Conservation (phyloP, 2,113 vertebrate genomes). For the Odontophorus gujanensis region DNA sequence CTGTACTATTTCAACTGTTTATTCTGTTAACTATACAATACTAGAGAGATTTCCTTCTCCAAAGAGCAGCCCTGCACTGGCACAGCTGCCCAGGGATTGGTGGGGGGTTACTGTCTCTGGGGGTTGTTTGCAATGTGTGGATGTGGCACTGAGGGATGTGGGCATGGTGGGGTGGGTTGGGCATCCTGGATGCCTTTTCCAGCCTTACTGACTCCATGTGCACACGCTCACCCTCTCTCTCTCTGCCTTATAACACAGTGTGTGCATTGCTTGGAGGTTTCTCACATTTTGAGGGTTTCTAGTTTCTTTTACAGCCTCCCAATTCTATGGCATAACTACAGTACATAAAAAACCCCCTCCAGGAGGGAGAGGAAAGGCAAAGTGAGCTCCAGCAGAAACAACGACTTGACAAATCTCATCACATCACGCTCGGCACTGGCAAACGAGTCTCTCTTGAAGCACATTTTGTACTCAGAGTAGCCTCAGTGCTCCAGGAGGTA, state of each 20-base stretch:
- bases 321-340: background rate
- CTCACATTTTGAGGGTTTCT: background rate
- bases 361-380: background rate
- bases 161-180: no score
- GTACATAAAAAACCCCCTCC: background rate
- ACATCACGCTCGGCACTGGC: conserved; percentile 7
- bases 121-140: no score
- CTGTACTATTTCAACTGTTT: no score
- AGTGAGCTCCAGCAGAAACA: background rate
- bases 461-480: conserved; percentile 47
- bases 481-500: conserved; percentile 36
- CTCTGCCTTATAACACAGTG: background rate
- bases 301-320: background rate
- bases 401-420: conserved; percentile 30
- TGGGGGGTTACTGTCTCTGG: no score
- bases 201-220: background rate
- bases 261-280: background rate
- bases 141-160: no score
- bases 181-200: no score
- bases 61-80: no score
- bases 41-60: no score
- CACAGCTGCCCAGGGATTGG: no score
- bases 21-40: no score
- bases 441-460: conserved; percentile 38
- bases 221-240: fast-evolving